Evolutionary conservation across 2,113 vertebrate species (phyloP), one percentile per base, ranked within the genome.

Genomic region (Calidris pygmaea): DNA sequence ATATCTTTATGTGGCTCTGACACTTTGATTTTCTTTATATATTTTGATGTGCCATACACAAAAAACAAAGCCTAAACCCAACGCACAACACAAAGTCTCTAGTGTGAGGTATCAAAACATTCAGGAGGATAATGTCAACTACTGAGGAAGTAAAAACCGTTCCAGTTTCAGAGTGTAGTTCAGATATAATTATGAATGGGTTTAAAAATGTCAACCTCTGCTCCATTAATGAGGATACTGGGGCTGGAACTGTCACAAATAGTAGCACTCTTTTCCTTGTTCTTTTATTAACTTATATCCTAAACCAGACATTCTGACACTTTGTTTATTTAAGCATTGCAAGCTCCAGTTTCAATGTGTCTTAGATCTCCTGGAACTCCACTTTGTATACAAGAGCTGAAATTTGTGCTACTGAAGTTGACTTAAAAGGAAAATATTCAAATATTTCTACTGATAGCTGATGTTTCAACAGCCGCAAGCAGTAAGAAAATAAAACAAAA

Each of bases 281-380:
- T 88, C 56, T 95, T 92, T 91, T 95, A 91, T 84, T 94, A 90
- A 92, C 39, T 96, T 55, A 37, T 59, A 94, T 90, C 48, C 29
- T 66, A 90, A 71, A 67, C 52, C 50, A 96, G 81, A 92, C 24
- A 63, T 23, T 9, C 29, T 94, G 91, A 95, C 56, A 74, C 14
- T 95, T 96, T 96, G 47, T 94, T 97, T 96, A 80, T 90, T 89
- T 95, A 95, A 78, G 66, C 71, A 34, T 74, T 39, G 34, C 50
- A 71, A 32, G 18, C 60, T 94, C n/a, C 43, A 71, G 34, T 73
- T 84, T 89, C 37, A 39, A 4, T 45, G 23, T 75, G 34, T 24
- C 59, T 94, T 71, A 89, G 43, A 95, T 95, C 85, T 97, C n/a
- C 47, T 43, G 68, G 84, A 89, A 80, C 58, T 82, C 58, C 20